Conservation (phyloP, 2,888 invertebrate species). For the Platycheirus rosarum region DNA sequence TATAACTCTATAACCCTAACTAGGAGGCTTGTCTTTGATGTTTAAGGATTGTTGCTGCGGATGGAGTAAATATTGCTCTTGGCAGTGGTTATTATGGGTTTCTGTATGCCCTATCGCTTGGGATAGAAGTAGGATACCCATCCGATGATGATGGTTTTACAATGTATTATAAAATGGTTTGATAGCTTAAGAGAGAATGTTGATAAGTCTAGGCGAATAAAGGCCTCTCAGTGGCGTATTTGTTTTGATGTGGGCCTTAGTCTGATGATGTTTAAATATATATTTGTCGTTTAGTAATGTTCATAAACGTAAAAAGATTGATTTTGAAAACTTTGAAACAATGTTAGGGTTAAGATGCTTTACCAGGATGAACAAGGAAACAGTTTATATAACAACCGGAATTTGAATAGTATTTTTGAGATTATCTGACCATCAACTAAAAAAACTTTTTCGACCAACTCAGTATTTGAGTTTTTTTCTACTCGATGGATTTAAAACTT, state of each 20-base stretch:
- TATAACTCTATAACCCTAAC: conserved; percentile 1
- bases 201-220: conserved; percentile 37
- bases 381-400: too few relatives aligned
- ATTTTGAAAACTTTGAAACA: too few relatives aligned
- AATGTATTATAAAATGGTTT: conserved; percentile 67
- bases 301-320: too few relatives aligned
- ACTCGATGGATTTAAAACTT: too few relatives aligned
- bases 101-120: conserved; percentile 35
- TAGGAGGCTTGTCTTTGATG: conserved; percentile 22
- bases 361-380: too few relatives aligned
- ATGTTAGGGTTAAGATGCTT: too few relatives aligned
- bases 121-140: conserved; percentile 21
- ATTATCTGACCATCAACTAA: too few relatives aligned
- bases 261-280: neutral
- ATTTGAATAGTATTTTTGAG: too few relatives aligned
- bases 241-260: neutral
- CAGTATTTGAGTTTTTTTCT: too few relatives aligned
- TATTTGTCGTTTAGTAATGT: too few relatives aligned
- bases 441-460: too few relatives aligned
- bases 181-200: conserved; percentile 52
- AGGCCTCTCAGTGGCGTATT: conserved; percentile 10
- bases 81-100: conserved; percentile 28
- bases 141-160: conserved; percentile 47
- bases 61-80: conserved; percentile 33
- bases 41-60: conserved; percentile 54